Evolutionary conservation across 2,888 invertebrate species (phyloP).

Genomic region (Limnephilus rhombicus): DNA sequence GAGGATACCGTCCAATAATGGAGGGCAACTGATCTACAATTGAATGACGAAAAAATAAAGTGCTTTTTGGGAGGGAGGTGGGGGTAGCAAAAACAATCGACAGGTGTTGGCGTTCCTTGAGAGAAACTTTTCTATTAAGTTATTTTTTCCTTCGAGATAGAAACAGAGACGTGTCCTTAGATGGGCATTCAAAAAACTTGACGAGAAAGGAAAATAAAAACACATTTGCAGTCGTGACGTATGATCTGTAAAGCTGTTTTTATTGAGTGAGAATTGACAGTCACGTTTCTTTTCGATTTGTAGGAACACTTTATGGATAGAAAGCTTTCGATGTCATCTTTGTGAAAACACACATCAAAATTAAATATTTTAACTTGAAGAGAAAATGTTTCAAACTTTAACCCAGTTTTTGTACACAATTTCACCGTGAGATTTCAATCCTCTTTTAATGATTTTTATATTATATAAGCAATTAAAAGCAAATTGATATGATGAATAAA

Average conservation of each 20-base stretch:
- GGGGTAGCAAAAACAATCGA: conserved; percentile 23
- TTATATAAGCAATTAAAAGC: too few species aligned
- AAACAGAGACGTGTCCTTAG: conserved; percentile 2
- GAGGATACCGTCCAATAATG: conserved; percentile 28
- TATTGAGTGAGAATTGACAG: conserved; percentile 1
- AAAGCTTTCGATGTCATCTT: background rate
- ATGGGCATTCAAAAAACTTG: conserved; percentile 28
- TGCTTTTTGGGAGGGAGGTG: conserved; percentile 7
- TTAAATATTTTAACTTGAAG: too few species aligned
- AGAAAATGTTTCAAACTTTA: too few species aligned
- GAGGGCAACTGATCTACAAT: conserved; percentile 46
- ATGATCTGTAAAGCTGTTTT: background rate
- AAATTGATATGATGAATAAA: too few species aligned
- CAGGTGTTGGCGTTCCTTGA: conserved; percentile 34
- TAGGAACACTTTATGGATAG: background rate
- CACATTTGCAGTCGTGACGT: background rate
- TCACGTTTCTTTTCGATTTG: background rate
- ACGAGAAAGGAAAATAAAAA: background rate
- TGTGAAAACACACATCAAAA: background rate
- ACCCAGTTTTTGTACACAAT: too few species aligned
- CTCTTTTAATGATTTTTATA: too few species aligned
- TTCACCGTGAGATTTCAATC: too few species aligned
- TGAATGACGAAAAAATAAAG: conserved; percentile 45
- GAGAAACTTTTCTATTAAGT: conserved; percentile 13
- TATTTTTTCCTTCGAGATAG: background rate